Conservation (phyloP, 92 coral and sea anemone genomes). For the Virgularia gustaviana region DNA sequence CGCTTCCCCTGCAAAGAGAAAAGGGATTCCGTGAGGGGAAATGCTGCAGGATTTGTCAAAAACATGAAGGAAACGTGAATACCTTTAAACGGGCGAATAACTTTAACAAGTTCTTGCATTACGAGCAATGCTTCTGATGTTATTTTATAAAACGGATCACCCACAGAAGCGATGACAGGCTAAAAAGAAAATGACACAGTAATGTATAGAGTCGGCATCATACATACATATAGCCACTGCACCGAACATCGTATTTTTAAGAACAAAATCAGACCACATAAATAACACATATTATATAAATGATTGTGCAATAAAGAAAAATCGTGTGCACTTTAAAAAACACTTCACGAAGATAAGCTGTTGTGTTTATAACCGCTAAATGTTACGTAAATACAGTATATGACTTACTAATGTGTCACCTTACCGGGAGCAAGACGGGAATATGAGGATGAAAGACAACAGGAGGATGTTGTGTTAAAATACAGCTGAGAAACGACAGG, state of each 20-base stretch:
- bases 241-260: too few species aligned
- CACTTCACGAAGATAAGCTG: too few species aligned
- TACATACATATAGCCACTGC: too few species aligned
- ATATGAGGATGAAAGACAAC: constrained; percentile 87
- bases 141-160: constrained; percentile 92
- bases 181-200: constrained; percentile 13
- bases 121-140: constrained; percentile 94
- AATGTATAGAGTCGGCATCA: too few species aligned
- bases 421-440: constrained; percentile 80
- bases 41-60: background rate
- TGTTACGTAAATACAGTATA: background rate
- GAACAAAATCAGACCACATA: too few species aligned
- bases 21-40: too few species aligned
- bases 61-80: background rate
- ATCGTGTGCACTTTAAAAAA: too few species aligned
- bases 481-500: constrained; percentile 88
- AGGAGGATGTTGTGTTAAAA: constrained; percentile 91
- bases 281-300: too few species aligned
- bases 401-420: constrained; percentile 13
- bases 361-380: too few species aligned
- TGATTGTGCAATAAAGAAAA: too few species aligned
- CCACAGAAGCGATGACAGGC: constrained; percentile 91
- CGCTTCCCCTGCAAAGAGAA: constrained; percentile 13
- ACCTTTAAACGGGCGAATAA: constrained; percentile 85
- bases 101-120: constrained; percentile 93